Evolutionary conservation across 1,140 invertebrate species (phyloP).

Genomic region (Orchesella cincta): DNA sequence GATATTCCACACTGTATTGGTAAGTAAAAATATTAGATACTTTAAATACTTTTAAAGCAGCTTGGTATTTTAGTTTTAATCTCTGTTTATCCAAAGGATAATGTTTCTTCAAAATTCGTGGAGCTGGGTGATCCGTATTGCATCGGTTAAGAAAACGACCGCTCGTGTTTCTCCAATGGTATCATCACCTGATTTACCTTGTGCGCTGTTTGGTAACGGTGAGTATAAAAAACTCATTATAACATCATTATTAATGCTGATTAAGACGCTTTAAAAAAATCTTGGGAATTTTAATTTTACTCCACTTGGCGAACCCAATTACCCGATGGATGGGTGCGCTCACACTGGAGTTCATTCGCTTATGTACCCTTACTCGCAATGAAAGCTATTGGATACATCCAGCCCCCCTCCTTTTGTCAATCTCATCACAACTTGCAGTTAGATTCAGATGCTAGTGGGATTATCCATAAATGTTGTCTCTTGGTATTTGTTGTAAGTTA

Average conservation of each 20-base stretch:
- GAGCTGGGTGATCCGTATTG: constrained; percentile 40
- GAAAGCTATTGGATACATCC: constrained; percentile 34
- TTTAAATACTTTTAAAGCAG: too few relatives aligned
- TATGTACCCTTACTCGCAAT: constrained; percentile 44
- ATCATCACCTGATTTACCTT: constrained; percentile 32
- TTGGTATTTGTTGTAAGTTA: too few relatives aligned
- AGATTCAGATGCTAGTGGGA: constrained; percentile 41
- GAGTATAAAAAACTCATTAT: background rate
- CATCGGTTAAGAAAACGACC: constrained; percentile 33
- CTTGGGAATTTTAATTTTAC: too few relatives aligned
- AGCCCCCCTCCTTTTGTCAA: constrained; percentile 31
- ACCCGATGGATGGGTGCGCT: constrained; percentile 32
- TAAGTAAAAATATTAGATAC: too few relatives aligned
- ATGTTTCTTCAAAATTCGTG: too few relatives aligned
- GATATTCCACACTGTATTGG: background rate
- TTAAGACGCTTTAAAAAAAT: too few relatives aligned
- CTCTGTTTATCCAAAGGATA: too few relatives aligned
- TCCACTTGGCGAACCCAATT: constrained; percentile 34
- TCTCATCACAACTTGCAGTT: constrained; percentile 35
- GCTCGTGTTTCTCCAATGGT: constrained; percentile 37
- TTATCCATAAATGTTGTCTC: constrained; percentile 38
- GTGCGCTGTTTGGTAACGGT: constrained; percentile 17
- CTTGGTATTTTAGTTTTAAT: too few relatives aligned
- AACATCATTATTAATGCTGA: background rate
- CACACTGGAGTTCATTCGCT: constrained; percentile 36